phyloP scores from a whole-genome alignment of 1,140 invertebrate species.

The Zaprionus nigranus region DNA sequence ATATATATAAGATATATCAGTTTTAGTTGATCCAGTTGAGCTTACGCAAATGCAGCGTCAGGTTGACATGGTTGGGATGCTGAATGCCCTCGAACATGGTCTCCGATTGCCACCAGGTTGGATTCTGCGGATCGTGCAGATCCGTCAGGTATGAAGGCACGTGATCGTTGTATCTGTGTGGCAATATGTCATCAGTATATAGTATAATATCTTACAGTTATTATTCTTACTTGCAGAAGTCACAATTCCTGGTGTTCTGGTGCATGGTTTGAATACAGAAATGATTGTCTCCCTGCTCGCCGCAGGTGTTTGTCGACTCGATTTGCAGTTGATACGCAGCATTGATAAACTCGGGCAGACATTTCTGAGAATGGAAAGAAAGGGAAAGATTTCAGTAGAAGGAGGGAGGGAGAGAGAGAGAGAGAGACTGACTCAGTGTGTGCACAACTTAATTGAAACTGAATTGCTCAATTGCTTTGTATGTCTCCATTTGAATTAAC shows the following conservation, averaged over 20 bases:
- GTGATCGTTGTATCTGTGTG: constrained; percentile 67
- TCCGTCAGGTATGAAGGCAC: constrained; percentile 92
- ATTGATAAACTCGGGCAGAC: constrained; percentile 98
- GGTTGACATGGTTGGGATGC: constrained; percentile 95
- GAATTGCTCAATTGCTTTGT: constrained; percentile 68
- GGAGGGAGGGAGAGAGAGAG: neutral
- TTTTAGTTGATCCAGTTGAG: constrained; percentile 19
- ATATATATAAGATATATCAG: neutral
- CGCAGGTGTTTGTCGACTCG: constrained; percentile 98
- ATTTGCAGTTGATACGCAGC: constrained; percentile 95
- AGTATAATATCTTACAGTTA: neutral
- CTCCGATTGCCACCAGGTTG: constrained; percentile 99
- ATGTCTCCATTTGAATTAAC: constrained; percentile 60
- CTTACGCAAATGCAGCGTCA: constrained; percentile 95
- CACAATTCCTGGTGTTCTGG: constrained; percentile 86
- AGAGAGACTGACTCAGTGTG: neutral
- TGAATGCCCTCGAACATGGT: constrained; percentile 97
- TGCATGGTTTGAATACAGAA: constrained; percentile 96
- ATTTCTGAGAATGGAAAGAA: constrained; percentile 88
- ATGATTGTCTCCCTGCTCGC: constrained; percentile 89
- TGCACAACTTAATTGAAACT: constrained; percentile 31
- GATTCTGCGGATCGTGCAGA: constrained; percentile 93
- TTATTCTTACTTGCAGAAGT: constrained; percentile 82
- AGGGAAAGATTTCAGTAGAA: neutral
- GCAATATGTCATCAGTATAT: neutral